Evolutionary conservation across 2,888 invertebrate genomes (phyloP), one percentile per base, ranked within the genome.

Genomic region (Pseudococcus viburni): DNA sequence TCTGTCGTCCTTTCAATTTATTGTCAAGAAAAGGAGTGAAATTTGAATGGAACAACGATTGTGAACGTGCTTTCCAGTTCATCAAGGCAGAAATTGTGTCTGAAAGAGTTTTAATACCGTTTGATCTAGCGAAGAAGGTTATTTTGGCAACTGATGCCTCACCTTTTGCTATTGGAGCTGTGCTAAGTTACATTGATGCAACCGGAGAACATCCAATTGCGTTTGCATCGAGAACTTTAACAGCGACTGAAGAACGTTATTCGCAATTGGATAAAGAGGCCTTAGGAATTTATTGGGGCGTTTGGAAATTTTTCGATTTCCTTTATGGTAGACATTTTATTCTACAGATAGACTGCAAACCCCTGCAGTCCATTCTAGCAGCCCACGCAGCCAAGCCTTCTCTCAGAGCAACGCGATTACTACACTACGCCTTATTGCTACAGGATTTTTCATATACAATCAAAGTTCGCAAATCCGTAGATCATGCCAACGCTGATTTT

Each of bases 291-390:
- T 87, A 88, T 15, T 89, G 77, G 86, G 64, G 68, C 2, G 88
- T 89, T 15, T 90, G 89, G 85, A 86, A 89, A 12, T 90, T 90
- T 42, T 89, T 89, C 26, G 89, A 90, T 39, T 91, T 90, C 84
- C 12, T 91, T 1, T 90, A 87, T 84, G 90, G 90, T 0, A 77
- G 89, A 12, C 22, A 85, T 11, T 90, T 91, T 84, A 90, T 89
- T 0, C 89, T 92, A 5, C 22, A 91, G 15, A 92, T 92, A 0
- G 92, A 92, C 89, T 91, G 92, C 89, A 90, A 91, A 89, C 92
- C 92, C 1, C 89, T 92, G 22, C 85, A 73, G 17, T 9, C 39
- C 12, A 77, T 77, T 39, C 17, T 77, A 0, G 33, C 12, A 3
- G 33, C 77, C 9, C 77, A 85, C 26, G 59, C 85, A 33, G 85